A percentile compares a stretch with the other conserved stretches of the same genome.
Conservation (phyloP, 2,888 invertebrate genomes). For the Plebejus argus region DNA sequence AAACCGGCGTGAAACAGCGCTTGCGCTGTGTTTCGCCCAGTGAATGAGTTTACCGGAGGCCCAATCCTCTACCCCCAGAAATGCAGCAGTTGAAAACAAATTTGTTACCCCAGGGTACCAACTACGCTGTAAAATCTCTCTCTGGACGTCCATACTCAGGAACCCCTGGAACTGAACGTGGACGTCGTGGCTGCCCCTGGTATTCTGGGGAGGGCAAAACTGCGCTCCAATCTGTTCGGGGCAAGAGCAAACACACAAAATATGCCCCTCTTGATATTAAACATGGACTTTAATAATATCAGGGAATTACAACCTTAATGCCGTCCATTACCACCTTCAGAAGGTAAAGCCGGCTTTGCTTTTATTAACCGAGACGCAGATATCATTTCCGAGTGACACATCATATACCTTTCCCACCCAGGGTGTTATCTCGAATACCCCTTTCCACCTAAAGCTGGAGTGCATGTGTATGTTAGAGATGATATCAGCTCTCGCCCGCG, state of each 20-base stretch:
- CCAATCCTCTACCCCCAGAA: not conserved
- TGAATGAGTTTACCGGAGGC: not conserved
- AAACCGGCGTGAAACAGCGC: not conserved
- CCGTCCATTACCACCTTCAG: constrained; percentile 3
- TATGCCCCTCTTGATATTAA: not conserved
- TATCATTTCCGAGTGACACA: not conserved
- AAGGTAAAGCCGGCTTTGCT: not conserved
- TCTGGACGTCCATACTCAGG: not conserved
- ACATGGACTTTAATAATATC: not conserved
- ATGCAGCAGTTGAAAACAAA: too few relatives aligned
- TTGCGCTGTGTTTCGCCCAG: not conserved
- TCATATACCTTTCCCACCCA: not conserved
- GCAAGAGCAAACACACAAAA: not conserved
- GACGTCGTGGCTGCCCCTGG: not conserved
- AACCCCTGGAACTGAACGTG: too few relatives aligned
- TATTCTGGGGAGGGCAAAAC: not conserved
- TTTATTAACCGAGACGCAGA: constrained; percentile 2
- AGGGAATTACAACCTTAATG: not conserved
- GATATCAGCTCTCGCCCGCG: not conserved
- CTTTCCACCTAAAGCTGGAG: not conserved
- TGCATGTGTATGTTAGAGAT: not conserved
- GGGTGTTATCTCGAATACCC: not conserved
- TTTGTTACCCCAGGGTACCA: too few relatives aligned
- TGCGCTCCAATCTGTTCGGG: not conserved
- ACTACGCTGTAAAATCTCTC: too few relatives aligned